These are phyloP conservation scores for Rhagoletis pomonella DNA, from an alignment of 1,140 invertebrate species.

Conservation along the genomic window DNA sequence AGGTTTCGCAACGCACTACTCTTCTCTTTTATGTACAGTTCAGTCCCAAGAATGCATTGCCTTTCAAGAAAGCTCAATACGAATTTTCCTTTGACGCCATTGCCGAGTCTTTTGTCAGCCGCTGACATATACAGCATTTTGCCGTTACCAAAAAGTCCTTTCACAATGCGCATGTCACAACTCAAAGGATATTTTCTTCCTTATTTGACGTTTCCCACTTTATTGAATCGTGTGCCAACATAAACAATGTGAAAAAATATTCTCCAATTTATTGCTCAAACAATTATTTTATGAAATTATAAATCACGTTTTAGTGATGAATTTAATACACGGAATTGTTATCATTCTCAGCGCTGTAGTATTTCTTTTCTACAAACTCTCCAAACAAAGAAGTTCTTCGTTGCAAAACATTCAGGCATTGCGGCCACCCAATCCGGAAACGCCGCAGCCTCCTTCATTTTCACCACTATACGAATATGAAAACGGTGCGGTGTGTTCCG, in stretches of 20 bases:
- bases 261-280: neutral
- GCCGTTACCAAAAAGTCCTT: neutral
- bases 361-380: constrained; percentile 38
- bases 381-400: constrained; percentile 13
- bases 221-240: neutral
- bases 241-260: neutral
- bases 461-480: constrained; percentile 62
- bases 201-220: neutral
- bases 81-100: no score
- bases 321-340: constrained; percentile 32
- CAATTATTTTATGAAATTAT: neutral
- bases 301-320: constrained; percentile 48
- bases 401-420: neutral
- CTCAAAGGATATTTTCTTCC: neutral
- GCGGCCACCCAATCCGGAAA: constrained; percentile 62
- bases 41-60: no score
- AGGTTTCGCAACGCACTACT: no score
- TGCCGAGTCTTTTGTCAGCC: neutral
- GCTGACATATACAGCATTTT: neutral
- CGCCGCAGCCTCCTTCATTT: constrained; percentile 62
- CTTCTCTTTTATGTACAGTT: no score
- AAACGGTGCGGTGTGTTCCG: constrained; percentile 64
- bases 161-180: constrained; percentile 11
- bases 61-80: no score
- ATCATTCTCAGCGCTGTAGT: constrained; percentile 28